Percentiles rank a stretch among this genome's conserved stretches.
phyloP scores from a whole-genome alignment of 1,140 invertebrate genomes.

The Vanessa atalanta region DNA sequence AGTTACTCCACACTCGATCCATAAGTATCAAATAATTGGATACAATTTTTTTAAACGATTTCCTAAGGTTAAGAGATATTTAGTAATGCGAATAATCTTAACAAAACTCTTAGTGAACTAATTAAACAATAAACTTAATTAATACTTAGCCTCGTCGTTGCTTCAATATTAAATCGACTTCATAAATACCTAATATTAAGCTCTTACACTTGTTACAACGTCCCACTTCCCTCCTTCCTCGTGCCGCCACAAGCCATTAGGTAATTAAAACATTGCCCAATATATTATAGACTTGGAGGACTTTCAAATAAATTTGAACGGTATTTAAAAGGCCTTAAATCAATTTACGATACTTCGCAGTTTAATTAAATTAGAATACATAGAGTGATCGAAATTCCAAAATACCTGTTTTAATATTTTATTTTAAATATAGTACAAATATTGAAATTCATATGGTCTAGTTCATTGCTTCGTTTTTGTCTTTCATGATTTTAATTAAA shows the following conservation, averaged over 20 bases:
- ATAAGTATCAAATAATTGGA: too few relatives aligned
- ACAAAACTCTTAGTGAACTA: neutral
- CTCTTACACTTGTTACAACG: neutral
- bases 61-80: too few relatives aligned
- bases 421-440: neutral
- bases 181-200: conserved; percentile 8
- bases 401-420: neutral
- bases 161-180: neutral
- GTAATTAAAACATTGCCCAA: conserved; percentile 19
- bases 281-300: conserved; percentile 14
- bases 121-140: neutral
- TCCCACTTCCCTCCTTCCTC: conserved; percentile 4
- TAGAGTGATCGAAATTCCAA: neutral
- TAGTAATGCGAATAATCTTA: too few relatives aligned
- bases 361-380: conserved; percentile 13
- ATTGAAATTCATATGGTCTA: too few relatives aligned
- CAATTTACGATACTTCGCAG: conserved; percentile 18
- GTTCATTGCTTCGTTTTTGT: too few relatives aligned
- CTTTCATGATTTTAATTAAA: too few relatives aligned
- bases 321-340: conserved; percentile 10
- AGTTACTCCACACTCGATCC: too few relatives aligned
- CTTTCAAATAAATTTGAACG: conserved; percentile 18
- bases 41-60: too few relatives aligned
- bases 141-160: neutral
- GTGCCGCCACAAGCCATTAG: conserved; percentile 18